Percentiles rank a stretch among this genome's conserved stretches.
Conservation (phyloP, 2,797 vertebrate species). For the Caiman crocodilus region DNA sequence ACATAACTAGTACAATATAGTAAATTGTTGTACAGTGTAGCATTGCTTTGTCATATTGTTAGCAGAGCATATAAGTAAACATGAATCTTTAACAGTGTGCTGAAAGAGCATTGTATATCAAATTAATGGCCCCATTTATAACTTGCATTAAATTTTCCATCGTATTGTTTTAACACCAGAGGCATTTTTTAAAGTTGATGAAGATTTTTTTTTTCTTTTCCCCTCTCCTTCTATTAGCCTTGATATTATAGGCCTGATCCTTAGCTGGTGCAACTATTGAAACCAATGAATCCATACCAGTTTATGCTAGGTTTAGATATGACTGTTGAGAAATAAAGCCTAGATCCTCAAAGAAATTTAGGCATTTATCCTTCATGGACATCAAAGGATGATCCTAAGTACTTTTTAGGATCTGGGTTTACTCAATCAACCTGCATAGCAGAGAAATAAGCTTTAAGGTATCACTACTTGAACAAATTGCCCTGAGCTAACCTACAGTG, state of each 20-base stretch:
- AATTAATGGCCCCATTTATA: constrained; percentile 62
- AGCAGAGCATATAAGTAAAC: constrained; percentile 37
- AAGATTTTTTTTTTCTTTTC: background rate
- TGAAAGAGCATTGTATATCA: constrained; percentile 28
- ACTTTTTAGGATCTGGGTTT: background rate
- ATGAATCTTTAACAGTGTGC: constrained; percentile 20
- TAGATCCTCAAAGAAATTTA: background rate
- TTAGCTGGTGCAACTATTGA: constrained; percentile 22
- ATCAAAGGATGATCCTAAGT: background rate
- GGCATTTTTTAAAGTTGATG: constrained; percentile 1
- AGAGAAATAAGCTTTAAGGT: too few relatives aligned
- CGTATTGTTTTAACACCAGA: background rate
- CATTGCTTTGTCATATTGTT: background rate
- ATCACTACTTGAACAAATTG: too few relatives aligned
- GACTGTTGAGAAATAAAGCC: constrained; percentile 2
- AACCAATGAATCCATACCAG: constrained; percentile 13
- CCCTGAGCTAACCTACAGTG: too few relatives aligned
- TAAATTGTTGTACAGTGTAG: background rate
- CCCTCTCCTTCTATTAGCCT: background rate
- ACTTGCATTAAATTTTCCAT: constrained; percentile 33
- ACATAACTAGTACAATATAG: background rate
- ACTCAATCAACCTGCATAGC: too few relatives aligned
- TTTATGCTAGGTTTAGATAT: constrained; percentile 4
- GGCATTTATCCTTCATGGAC: background rate
- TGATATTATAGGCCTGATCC: background rate